These are phyloP conservation scores for Petrocephalus sullivani DNA, from an alignment of 2,797 vertebrate species.

Conservation along the genomic window DNA sequence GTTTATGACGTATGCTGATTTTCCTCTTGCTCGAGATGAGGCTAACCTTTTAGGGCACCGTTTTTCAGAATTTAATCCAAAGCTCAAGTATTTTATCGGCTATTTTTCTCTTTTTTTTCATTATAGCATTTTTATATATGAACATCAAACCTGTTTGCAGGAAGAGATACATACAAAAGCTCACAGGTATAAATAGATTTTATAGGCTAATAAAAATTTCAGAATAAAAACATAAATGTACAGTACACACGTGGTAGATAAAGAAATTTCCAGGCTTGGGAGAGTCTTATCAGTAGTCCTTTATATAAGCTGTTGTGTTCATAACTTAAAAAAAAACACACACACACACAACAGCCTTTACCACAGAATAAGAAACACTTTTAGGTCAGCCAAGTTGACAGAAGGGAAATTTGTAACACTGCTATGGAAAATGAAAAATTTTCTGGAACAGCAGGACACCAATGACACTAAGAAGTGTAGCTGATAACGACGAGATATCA, in stretches of 20 bases:
- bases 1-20: too few species aligned
- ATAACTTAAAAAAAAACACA: neutral
- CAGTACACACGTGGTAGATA: neutral
- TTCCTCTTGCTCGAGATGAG: too few species aligned
- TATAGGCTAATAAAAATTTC: neutral
- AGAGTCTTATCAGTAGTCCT: neutral
- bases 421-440: neutral
- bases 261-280: neutral
- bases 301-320: neutral
- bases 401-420: neutral
- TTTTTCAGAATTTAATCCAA: too few species aligned
- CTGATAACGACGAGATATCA: neutral
- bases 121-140: too few species aligned
- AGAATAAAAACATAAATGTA: neutral
- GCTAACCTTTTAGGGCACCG: too few species aligned
- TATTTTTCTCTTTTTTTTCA: too few species aligned
- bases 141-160: neutral
- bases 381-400: neutral
- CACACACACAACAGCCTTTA: neutral
- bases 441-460: neutral
- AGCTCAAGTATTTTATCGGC: too few species aligned
- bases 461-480: neutral
- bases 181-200: neutral
- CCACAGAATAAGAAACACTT: neutral
- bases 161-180: neutral